Percentiles rank a stretch among this genome's conserved stretches.
Conservation (phyloP, 2,113 vertebrate genomes). For the Elgaria multicarinata region DNA sequence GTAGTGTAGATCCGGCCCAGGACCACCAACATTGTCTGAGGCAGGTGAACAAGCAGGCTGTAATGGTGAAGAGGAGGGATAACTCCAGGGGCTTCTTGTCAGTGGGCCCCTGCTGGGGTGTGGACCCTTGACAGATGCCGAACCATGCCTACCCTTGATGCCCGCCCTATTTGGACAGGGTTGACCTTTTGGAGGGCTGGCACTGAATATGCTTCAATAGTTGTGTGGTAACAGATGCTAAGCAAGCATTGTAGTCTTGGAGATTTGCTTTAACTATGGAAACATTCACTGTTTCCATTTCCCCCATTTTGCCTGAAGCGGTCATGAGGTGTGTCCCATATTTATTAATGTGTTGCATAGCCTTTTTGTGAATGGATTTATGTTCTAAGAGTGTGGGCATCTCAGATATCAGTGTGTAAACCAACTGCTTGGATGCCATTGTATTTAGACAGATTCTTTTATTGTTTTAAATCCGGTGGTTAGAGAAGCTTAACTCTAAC, state of each 20-base stretch:
- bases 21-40: too few relatives aligned
- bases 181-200: background rate
- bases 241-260: background rate
- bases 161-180: background rate
- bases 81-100: too few relatives aligned
- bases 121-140: too few relatives aligned
- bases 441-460: slow-evolving; percentile 14
- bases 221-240: background rate
- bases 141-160: too few relatives aligned
- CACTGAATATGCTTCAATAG: background rate
- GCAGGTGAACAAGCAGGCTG: too few relatives aligned
- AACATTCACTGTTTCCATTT: background rate
- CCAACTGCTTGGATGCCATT: background rate
- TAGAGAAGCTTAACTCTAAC: slow-evolving; percentile 51
- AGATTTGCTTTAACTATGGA: slow-evolving; percentile 4
- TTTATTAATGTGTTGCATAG: background rate
- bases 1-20: too few relatives aligned
- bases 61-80: too few relatives aligned
- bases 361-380: slow-evolving; percentile 24
- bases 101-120: too few relatives aligned
- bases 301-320: background rate
- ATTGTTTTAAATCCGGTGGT: slow-evolving; percentile 17
- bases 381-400: slow-evolving; percentile 13
- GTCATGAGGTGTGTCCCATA: background rate
- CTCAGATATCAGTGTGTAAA: background rate